Evolutionary conservation across 2,113 vertebrate species (phyloP).

Genomic region (Paracanthobrama guichenoti): DNA sequence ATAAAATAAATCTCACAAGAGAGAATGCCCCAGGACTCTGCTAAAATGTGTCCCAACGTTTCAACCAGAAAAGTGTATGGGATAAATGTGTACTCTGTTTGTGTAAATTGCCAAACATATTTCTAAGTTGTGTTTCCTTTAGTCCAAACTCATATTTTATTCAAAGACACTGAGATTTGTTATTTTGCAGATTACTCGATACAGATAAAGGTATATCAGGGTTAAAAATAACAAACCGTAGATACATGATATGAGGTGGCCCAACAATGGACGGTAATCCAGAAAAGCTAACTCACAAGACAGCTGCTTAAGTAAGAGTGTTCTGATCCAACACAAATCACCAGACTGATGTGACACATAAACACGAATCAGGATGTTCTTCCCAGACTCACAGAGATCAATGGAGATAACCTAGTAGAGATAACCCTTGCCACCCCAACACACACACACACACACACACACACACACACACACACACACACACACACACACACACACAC

Average conservation of each 20-base stretch:
- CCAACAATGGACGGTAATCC: conserved; percentile 74
- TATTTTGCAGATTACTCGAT: neutral
- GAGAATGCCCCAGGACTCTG: too few species aligned
- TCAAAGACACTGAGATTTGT: neutral
- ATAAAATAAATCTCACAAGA: too few species aligned
- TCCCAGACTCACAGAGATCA: conserved; percentile 36
- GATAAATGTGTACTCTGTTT: too few species aligned
- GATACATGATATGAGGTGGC: conserved; percentile 67
- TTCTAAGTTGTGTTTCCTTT: neutral
- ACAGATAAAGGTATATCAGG: neutral
- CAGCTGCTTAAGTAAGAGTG: conserved; percentile 73
- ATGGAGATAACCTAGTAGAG: conserved; percentile 54
- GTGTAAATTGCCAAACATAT: neutral
- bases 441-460: conserved; percentile 1
- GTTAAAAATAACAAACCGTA: conserved; percentile 74
- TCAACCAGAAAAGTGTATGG: too few species aligned
- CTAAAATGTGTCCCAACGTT: too few species aligned
- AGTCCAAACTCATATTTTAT: neutral
- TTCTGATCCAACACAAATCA: conserved; percentile 59
- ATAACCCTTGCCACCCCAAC: too few species aligned
- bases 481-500: neutral
- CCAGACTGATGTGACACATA: conserved; percentile 1
- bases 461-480: neutral
- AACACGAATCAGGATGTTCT: neutral
- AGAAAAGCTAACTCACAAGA: conserved; percentile 67